phyloP scores from a whole-genome alignment of 2,797 vertebrate genomes.

The Ataeniobius toweri region DNA sequence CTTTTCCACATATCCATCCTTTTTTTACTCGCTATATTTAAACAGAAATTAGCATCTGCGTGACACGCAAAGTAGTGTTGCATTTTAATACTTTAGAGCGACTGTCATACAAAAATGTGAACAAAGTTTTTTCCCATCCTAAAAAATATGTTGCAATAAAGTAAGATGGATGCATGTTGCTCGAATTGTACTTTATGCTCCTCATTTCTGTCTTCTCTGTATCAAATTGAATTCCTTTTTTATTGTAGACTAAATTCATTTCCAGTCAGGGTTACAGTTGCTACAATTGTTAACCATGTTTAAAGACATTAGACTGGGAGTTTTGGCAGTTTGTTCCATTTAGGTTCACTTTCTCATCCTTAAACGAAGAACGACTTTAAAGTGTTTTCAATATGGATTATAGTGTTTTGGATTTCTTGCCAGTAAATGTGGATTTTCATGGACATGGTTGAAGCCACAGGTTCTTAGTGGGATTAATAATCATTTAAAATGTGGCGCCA shows the following conservation, averaged over 20 bases:
- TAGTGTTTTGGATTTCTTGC: no score
- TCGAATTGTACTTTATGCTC: slow-evolving; percentile 22
- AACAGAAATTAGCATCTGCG: background rate
- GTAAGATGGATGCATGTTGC: slow-evolving; percentile 23
- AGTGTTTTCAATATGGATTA: no score
- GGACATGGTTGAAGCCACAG: no score
- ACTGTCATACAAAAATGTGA: background rate
- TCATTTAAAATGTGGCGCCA: no score
- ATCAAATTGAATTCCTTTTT: slow-evolving; percentile 27
- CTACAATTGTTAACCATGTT: background rate
- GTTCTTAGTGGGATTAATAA: no score
- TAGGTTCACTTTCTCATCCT: no score
- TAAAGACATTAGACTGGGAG: background rate
- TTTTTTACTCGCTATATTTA: no score
- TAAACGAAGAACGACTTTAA: no score
- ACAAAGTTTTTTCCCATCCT: slow-evolving; percentile 10
- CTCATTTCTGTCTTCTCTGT: slow-evolving; percentile 23
- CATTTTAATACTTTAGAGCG: background rate
- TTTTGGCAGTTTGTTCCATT: background rate
- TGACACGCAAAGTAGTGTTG: background rate
- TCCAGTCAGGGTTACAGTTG: background rate
- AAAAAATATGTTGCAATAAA: slow-evolving; percentile 26
- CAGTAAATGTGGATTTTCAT: no score
- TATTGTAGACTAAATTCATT: slow-evolving; percentile 23
- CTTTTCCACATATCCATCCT: no score